Percentiles rank a stretch among this genome's conserved stretches.
Evolutionary conservation across 2,113 vertebrate genomes (phyloP).

Genomic region (Geococcyx californianus): DNA sequence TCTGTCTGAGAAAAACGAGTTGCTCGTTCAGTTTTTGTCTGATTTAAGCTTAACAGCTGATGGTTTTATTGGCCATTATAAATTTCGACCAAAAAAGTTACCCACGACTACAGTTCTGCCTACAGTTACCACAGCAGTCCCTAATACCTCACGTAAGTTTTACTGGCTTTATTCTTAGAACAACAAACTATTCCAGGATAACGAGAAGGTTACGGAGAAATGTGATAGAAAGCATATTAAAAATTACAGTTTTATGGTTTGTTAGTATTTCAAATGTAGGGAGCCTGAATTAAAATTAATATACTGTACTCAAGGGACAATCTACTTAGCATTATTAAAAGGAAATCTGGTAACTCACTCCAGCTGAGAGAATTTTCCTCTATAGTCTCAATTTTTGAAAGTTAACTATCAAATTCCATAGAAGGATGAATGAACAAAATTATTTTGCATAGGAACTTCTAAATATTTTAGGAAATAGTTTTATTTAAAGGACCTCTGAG

Average conservation of each 20-base stretch:
- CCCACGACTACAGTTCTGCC: constrained; percentile 78
- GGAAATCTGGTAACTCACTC: not conserved
- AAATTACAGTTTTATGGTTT: not conserved
- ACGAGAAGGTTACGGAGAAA: not conserved
- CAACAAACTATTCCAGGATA: not conserved
- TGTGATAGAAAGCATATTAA: not conserved
- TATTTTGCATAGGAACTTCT: not conserved
- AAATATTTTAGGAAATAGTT: not conserved
- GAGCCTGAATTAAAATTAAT: not conserved
- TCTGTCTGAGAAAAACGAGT: constrained; percentile 91
- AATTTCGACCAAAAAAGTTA: constrained; percentile 92
- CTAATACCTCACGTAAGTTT: constrained; percentile 85
- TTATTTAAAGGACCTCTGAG: not conserved
- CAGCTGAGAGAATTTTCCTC: not conserved
- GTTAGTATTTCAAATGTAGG: not conserved
- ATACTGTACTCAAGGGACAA: not conserved
- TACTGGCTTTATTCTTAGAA: not conserved
- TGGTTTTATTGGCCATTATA: constrained; percentile 96
- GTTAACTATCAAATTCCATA: not conserved
- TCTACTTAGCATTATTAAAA: not conserved
- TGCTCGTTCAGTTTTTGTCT: constrained; percentile 95
- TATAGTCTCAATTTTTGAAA: not conserved
- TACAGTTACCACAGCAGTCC: constrained; percentile 81
- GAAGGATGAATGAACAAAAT: not conserved
- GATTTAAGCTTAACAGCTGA: constrained; percentile 97